Evolutionary conservation across 2,797 vertebrate species (phyloP), one percentile per base, ranked within the genome.

Genomic region (Brotogeris chrysoptera): DNA sequence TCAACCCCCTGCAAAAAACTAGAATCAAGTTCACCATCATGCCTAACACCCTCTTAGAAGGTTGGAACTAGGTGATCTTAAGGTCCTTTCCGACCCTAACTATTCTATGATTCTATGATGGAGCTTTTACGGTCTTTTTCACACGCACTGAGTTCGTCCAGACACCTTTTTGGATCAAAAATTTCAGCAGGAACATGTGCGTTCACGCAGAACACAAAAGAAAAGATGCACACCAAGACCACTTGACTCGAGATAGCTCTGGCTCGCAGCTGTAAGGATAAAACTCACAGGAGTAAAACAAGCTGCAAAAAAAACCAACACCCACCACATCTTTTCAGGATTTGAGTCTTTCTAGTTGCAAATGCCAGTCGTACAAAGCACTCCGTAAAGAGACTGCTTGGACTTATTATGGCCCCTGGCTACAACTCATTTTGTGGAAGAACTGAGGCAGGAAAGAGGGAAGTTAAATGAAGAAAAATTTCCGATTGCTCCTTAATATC

Each of bases 101-200:
- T 55, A 55, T n/a, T 55, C 32, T 20, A 20, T n/a, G 52, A 53
- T 20, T 20, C 30, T 55, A 68, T 2, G 3, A 52, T 6, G 13
- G 38, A 84, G 19, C 55, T 64, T 59, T 59, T 84, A 73, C 36
- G 86, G 39, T 13, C n/a, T 81, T 86, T 94, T 64, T 39, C n/a
- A 73, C 53, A 81, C 44, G 49, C 74, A 4, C 28, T 39, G 63
- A 77, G 43, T 46, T 76, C 90, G 41, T 39, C 14, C 23, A 60
- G 15, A 66, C 43, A 55, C 18, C 20, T 47, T 81, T 80, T 28
- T 32, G 28, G 28, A 86, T 70, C 36, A 47, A 81, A 81, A n/a
- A 69, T 39, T 90, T 64, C 80, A 32, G 13, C 15, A 78, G 53
- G 50, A 83, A 74, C 8, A 28, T 0, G 0, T 30, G 32, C 60